Conservation (phyloP, 2,888 invertebrate genomes). For the Leptopilina syphax region DNA sequence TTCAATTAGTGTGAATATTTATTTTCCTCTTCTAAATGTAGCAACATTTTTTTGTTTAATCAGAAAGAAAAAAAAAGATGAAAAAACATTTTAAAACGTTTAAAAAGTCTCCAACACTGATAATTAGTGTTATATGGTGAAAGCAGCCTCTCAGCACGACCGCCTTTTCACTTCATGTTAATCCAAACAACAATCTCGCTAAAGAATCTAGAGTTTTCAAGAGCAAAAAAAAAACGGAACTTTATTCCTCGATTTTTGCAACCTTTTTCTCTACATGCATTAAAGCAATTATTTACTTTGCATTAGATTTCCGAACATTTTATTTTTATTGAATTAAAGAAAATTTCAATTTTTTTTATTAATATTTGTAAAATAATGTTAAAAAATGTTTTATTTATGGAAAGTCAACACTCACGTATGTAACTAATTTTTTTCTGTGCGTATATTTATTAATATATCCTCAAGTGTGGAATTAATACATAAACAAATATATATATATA, state of each 20-base stretch:
- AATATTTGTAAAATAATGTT: no score
- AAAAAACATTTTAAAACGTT: neutral
- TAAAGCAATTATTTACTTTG: no score
- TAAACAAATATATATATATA: neutral
- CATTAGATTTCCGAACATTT: no score
- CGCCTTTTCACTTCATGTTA: slow-evolving; percentile 69
- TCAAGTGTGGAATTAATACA: neutral
- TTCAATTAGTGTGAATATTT: no score
- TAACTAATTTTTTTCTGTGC: no score
- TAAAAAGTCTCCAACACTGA: slow-evolving; percentile 3
- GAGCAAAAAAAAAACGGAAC: neutral
- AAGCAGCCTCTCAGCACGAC: slow-evolving; percentile 65
- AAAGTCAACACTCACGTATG: no score
- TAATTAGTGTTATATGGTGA: slow-evolving; percentile 56
- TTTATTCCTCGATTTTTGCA: neutral
- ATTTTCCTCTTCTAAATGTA: no score
- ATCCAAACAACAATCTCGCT: neutral
- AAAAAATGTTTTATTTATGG: no score
- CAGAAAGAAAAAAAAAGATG: neutral
- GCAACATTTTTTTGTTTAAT: no score
- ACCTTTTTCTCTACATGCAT: no score
- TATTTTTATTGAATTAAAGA: neutral
- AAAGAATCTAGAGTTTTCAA: slow-evolving; percentile 28
- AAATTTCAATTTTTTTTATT: no score
- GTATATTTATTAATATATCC: no score